phyloP scores from a whole-genome alignment of 1,140 invertebrate species.

The Euura saliciscinereae region DNA sequence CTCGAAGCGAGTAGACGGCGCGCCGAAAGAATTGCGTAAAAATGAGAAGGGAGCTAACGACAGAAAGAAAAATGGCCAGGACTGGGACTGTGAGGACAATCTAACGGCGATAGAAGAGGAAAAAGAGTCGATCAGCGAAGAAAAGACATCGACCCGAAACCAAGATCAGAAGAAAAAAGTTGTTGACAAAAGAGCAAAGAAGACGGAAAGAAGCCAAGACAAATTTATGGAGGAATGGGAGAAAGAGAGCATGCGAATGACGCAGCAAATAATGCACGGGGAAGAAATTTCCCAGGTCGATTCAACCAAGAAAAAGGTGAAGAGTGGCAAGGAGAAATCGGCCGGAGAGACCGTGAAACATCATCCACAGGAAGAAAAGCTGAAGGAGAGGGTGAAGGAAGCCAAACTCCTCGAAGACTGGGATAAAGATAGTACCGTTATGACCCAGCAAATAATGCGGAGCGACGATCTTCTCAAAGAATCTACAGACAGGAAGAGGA shows the following conservation, averaged over 20 bases:
- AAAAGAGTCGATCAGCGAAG: neutral
- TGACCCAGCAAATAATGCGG: conserved; percentile 1
- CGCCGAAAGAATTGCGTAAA: neutral
- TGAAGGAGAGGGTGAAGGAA: conserved; percentile 26
- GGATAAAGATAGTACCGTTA: neutral
- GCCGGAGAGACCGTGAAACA: neutral
- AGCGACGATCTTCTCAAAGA: neutral
- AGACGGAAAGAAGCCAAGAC: conserved; percentile 21
- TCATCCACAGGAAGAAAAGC: conserved; percentile 14
- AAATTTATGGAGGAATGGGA: conserved; percentile 34
- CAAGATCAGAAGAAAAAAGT: neutral
- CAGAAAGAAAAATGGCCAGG: neutral
- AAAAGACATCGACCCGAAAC: neutral
- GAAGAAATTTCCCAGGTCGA: conserved; percentile 14
- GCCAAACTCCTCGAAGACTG: conserved; percentile 4
- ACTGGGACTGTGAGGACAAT: neutral
- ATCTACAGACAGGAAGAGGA: neutral
- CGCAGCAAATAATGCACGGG: conserved; percentile 30
- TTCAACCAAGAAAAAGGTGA: neutral
- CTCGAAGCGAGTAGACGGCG: neutral
- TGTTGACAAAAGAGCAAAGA: conserved; percentile 22
- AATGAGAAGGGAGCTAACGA: neutral
- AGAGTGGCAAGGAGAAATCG: neutral
- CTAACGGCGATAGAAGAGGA: neutral
- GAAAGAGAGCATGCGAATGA: conserved; percentile 23